Conservation (phyloP, 30 jellyfish, hydroid and myxozoan genomes). For the Haliclystus octoradiatus region DNA sequence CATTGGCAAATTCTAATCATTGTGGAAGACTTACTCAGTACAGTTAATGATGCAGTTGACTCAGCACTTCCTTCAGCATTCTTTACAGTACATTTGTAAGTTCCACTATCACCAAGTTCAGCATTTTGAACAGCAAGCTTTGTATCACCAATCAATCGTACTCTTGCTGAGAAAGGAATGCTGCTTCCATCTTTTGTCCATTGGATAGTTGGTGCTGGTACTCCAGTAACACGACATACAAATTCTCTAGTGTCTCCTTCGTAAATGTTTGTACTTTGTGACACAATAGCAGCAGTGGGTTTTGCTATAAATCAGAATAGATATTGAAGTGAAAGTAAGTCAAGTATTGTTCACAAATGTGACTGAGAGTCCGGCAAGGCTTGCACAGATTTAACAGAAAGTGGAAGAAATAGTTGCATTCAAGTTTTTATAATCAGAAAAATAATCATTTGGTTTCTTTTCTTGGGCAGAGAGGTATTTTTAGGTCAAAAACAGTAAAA, state of each 20-base stretch:
- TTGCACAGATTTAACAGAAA: too few relatives aligned
- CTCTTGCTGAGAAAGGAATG: constrained; percentile 36
- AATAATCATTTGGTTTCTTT: too few relatives aligned
- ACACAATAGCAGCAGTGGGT: constrained; percentile 45
- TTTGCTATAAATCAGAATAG: constrained; percentile 10
- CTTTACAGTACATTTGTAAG: constrained; percentile 55
- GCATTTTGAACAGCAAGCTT: constrained; percentile 25
- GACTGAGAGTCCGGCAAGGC: not conserved
- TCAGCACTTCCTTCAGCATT: constrained; percentile 65
- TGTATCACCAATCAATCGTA: constrained; percentile 7
- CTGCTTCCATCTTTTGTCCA: constrained; percentile 41
- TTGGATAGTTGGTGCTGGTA: constrained; percentile 31
- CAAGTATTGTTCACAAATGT: not conserved
- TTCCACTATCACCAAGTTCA: constrained; percentile 58
- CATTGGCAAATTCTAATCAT: too few relatives aligned
- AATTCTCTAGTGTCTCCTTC: constrained; percentile 54
- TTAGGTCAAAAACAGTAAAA: too few relatives aligned
- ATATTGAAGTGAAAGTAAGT: not conserved
- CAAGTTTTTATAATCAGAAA: too few relatives aligned
- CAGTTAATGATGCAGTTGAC: constrained; percentile 40
- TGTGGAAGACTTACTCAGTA: constrained; percentile 65
- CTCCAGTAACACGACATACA: constrained; percentile 58
- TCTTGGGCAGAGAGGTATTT: too few relatives aligned
- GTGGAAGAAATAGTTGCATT: too few relatives aligned
- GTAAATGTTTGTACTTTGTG: constrained; percentile 21